These are phyloP conservation scores for Torymus texanus DNA, from an alignment of 2,888 invertebrate genomes.

Conservation along the genomic window DNA sequence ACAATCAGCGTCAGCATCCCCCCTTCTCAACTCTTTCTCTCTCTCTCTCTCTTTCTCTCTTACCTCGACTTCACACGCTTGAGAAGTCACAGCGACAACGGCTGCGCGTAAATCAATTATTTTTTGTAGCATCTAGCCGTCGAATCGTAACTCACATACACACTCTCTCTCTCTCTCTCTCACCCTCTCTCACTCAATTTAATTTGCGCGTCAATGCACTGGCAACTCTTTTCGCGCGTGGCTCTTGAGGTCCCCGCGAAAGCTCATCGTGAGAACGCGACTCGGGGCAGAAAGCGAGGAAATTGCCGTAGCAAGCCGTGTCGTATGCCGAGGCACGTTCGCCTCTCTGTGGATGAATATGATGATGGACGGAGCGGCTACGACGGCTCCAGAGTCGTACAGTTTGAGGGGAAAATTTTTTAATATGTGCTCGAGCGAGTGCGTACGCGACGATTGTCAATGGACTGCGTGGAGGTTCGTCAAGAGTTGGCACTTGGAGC, in stretches of 20 bases:
- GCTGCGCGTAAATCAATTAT: conserved; percentile 35
- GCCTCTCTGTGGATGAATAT: conserved; percentile 17
- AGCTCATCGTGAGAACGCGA: conserved; percentile 57
- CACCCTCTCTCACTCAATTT: conserved; percentile 31
- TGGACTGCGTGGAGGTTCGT: background rate
- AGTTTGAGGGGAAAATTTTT: conserved; percentile 41
- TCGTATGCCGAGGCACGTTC: conserved; percentile 73
- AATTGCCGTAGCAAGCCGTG: conserved; percentile 68
- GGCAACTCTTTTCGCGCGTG: background rate
- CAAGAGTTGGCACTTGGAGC: background rate
- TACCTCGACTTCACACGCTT: no score
- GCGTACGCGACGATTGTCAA: background rate
- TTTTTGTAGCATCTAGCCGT: conserved; percentile 6
- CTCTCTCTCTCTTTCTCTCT: background rate
- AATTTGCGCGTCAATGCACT: conserved; percentile 43
- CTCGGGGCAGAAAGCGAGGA: conserved; percentile 36
- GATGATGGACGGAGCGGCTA: conserved; percentile 11
- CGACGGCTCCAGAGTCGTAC: background rate
- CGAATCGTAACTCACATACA: conserved; percentile 35
- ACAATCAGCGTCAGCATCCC: conserved; percentile 12
- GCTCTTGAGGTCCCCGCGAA: conserved; percentile 1
- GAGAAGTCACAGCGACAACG: no score
- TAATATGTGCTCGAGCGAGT: background rate
- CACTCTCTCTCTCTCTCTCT: background rate
- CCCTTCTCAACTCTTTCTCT: background rate